A percentile compares a stretch with the other conserved stretches of the same genome.
Evolutionary conservation across 2,888 invertebrate species (phyloP).

Genomic region (Plebejus argus): DNA sequence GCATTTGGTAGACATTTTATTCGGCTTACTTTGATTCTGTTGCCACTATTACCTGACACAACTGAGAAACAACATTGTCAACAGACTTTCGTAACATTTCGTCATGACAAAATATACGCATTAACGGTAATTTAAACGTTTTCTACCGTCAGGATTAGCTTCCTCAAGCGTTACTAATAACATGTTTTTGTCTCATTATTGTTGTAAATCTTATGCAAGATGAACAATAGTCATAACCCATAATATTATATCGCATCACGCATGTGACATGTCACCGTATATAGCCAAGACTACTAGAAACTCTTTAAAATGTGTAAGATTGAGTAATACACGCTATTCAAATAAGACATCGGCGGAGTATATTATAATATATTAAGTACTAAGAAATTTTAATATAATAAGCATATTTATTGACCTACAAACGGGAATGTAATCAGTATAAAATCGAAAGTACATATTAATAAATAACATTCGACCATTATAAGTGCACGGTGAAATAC

Average conservation of each 20-base stretch:
- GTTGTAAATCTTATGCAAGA: slow-evolving; percentile 3
- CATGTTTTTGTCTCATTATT: slow-evolving; percentile 21
- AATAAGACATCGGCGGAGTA: not conserved
- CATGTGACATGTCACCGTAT: not conserved
- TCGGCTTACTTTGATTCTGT: not conserved
- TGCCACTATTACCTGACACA: not conserved
- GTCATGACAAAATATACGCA: slow-evolving; percentile 12
- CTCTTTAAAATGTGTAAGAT: slow-evolving; percentile 4
- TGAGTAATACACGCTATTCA: slow-evolving; percentile 17
- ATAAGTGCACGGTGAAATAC: slow-evolving; percentile 10
- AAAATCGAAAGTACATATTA: slow-evolving; percentile 23
- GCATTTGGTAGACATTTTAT: not conserved
- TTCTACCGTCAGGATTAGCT: slow-evolving; percentile 3
- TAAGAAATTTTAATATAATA: not conserved
- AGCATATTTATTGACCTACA: not conserved
- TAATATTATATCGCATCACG: slow-evolving; percentile 14
- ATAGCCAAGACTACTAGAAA: not conserved
- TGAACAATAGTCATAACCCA: slow-evolving; percentile 9
- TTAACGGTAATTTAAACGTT: slow-evolving; percentile 32
- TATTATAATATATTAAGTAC: not conserved
- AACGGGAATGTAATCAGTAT: not conserved
- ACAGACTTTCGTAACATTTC: not conserved
- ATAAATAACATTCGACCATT: not conserved
- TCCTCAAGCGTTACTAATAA: slow-evolving; percentile 22
- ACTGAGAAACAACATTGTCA: not conserved